phyloP scores from a whole-genome alignment of 1,140 invertebrate species.

The Drosophila tsacasi region DNA sequence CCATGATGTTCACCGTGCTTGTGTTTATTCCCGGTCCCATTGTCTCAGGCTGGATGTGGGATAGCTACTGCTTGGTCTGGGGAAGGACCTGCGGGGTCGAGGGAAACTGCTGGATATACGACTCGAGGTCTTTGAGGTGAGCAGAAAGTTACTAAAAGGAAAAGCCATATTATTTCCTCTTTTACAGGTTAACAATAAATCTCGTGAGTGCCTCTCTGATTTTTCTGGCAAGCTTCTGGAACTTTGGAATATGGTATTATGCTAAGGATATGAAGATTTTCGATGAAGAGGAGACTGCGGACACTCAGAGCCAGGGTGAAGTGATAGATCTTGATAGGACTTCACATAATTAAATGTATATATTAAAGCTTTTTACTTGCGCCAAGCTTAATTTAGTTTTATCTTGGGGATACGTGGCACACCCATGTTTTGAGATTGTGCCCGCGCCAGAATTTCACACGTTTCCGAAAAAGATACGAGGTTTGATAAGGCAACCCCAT shows the following conservation, averaged over 20 bases:
- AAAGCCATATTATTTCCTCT: not conserved
- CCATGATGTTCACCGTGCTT: slow-evolving; percentile 88
- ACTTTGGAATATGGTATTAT: slow-evolving; percentile 89
- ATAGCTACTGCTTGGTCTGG: slow-evolving; percentile 90
- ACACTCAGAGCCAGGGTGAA: not conserved
- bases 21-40: slow-evolving; percentile 90
- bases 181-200: slow-evolving; percentile 86
- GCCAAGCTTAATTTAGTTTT: not conserved
- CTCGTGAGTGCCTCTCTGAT: slow-evolving; percentile 88
- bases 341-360: not conserved
- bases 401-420: slow-evolving; percentile 9
- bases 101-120: slow-evolving; percentile 91
- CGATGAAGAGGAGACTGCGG: slow-evolving; percentile 87
- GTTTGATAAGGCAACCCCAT: slow-evolving; percentile 20
- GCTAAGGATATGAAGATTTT: slow-evolving; percentile 89
- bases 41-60: slow-evolving; percentile 89
- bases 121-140: slow-evolving; percentile 88
- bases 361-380: not conserved
- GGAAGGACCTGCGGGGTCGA: slow-evolving; percentile 90
- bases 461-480: slow-evolving; percentile 17
- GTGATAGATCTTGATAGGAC: slow-evolving; percentile 13
- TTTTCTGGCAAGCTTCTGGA: slow-evolving; percentile 88
- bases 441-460: slow-evolving; percentile 7
- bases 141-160: not conserved
- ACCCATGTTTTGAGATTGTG: not conserved